Evolutionary conservation across 2,888 invertebrate genomes (phyloP), one percentile per base, ranked within the genome.

Genomic region (Melitaea athalia): DNA sequence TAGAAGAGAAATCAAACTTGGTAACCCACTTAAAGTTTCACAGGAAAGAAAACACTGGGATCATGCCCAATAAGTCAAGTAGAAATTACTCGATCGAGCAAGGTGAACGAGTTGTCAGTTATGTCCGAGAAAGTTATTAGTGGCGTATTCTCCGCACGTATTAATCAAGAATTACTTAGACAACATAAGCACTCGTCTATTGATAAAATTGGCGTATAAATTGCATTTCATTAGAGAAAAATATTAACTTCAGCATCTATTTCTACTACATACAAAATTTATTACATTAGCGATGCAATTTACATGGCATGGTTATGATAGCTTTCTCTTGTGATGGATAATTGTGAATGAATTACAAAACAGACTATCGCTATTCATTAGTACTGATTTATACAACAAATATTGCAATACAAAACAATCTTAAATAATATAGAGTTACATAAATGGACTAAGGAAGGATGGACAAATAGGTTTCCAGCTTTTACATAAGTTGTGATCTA

Each of bases 1-100:
- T 82, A 81, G 80, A 81, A 81, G 84, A 85, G 87, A 91, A 90
- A 91, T 85, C 81, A 76, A 82, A 84, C 88, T 89, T 78, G 77
- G 81, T 87, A 86, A 82, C 91, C 89, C 83, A 91, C 86, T 82
- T 88, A 80, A 24, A 79, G 77, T 83, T 85, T 86, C 80, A 78
- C 86, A 85, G 89, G 91, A 89, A 91, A 91, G 89, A 91, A 92
- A 87, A 81, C 79, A 81, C 79, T 79, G 84, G 86, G 85, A 85
- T 79, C 77, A 75, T 75, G 71, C 84, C 83, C 82, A 84, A 85
- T 83, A 77, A 79, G 78, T 74, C 72, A 77, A 77, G 80, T 90
- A 86, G 91, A 91, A 91, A 91, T 87, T 87, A 85, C 86, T 81
- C 71, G 85, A 69, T 71, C 63, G 66, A 78, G 81, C 87, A 88